Base-by-base conservation (phyloP, 2,113 vertebrate genomes). In the Lepidothrix coronata region DNA sequence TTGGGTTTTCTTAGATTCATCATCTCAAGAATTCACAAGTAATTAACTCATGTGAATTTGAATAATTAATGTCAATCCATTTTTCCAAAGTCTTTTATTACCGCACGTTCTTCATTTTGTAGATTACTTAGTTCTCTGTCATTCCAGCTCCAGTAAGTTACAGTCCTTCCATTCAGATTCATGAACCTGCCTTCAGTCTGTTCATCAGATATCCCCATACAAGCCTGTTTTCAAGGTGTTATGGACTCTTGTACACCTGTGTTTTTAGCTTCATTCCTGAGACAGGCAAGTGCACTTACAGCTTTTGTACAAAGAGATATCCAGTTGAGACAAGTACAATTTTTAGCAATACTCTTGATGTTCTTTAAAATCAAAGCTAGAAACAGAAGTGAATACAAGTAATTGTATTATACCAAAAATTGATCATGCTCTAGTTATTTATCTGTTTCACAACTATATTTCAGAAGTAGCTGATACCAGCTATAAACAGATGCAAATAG, bases 111-210 rank as follows among this genome's bases (percentile, higher is more conserved):
- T 78, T 94, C 30, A 17, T 80, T 86, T 28, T 70, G 46, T 11
- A 21, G 4, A 58, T 81, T 48, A 31, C 89, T 95, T 49, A 63
- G 52, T 33, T 93, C 84, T 55, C 73, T 52, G 8, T 12, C 5
- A 18, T 73, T 88, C 71, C 73, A 89, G 13, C 90, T 91, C 12
- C 54, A 93, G 43, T 82, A 91, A 51, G 19, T 25, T 51, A 91
- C 51, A 27, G 83, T 9, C 5, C 62, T 62, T 61, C 71, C 66
- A 14, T 75, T 91, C 43, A 72, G 14, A 58, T 66, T 67, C n/a
- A 58, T 18, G 28, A 96, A 96, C 14, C 8, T 79, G 30, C 78
- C 90, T 81, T 95, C 93, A 8, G 80, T 82, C 31, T 95, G 61
- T 33, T 67, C 11, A 30, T 91, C 90, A 41, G 39, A 68, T 30